These are phyloP conservation scores for Iphiclides podalirius DNA, from an alignment of 2,888 invertebrate species.

Conservation along the genomic window DNA sequence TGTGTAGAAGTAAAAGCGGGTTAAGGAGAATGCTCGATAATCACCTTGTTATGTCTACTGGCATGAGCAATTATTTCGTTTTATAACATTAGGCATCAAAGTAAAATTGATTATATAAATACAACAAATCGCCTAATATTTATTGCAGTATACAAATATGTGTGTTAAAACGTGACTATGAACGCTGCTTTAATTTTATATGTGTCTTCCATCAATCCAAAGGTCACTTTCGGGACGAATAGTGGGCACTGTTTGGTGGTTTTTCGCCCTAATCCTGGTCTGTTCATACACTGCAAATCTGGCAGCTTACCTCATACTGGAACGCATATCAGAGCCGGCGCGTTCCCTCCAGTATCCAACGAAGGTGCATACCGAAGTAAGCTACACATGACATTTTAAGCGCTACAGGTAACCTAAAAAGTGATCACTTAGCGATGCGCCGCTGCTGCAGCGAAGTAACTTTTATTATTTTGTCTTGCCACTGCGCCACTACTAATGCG, in stretches of 20 bases:
- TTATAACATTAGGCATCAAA: too few species aligned
- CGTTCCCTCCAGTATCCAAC: slow-evolving; percentile 90
- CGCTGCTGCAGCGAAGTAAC: slow-evolving; percentile 44
- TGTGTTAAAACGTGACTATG: too few species aligned
- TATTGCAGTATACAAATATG: too few species aligned
- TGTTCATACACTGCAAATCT: slow-evolving; percentile 99
- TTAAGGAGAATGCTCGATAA: slow-evolving; percentile 36
- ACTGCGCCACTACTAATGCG: not conserved
- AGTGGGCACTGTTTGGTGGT: slow-evolving; percentile 99
- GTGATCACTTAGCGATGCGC: slow-evolving; percentile 35
- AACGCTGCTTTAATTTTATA: too few species aligned
- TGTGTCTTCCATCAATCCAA: slow-evolving; percentile 26
- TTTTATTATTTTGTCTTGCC: too few species aligned
- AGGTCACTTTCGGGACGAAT: slow-evolving; percentile 95
- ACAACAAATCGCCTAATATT: too few species aligned
- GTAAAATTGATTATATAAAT: too few species aligned
- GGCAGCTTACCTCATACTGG: slow-evolving; percentile 98
- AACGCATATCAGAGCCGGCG: slow-evolving; percentile 94
- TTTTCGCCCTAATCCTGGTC: slow-evolving; percentile 98
- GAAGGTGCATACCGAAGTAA: slow-evolving; percentile 94
- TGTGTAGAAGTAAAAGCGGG: slow-evolving; percentile 30
- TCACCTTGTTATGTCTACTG: slow-evolving; percentile 41
- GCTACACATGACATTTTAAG: slow-evolving; percentile 50
- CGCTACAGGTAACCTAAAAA: slow-evolving; percentile 57
- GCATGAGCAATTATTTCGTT: slow-evolving; percentile 7